Evolutionary conservation across 2,797 vertebrate genomes (phyloP).

Genomic region (Parauchenoglanis ngamensis): DNA sequence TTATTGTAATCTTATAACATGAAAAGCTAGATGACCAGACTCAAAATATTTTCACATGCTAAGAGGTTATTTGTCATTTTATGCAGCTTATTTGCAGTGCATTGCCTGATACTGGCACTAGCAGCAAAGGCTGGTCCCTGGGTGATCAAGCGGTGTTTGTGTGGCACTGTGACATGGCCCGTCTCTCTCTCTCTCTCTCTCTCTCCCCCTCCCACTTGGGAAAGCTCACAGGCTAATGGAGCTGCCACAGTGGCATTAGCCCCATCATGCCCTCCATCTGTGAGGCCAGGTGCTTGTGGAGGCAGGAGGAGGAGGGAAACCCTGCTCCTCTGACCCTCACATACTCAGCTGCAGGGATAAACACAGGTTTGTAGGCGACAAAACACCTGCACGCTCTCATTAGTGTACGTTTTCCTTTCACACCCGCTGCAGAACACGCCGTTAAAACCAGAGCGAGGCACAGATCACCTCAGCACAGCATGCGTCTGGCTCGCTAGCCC

Average conservation of each 20-base stretch:
- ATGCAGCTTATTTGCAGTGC: neutral
- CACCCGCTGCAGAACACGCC: neutral
- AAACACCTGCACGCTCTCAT: slow-evolving; percentile 25
- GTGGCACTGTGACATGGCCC: neutral
- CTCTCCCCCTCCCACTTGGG: slow-evolving; percentile 18
- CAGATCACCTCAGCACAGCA: slow-evolving; percentile 13
- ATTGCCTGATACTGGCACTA: neutral
- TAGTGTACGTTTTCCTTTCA: slow-evolving; percentile 1
- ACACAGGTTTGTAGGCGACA: slow-evolving; percentile 5
- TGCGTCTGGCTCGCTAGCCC: neutral
- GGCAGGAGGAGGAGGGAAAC: slow-evolving; percentile 53
- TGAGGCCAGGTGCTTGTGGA: slow-evolving; percentile 68
- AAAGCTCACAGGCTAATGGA: slow-evolving; percentile 62
- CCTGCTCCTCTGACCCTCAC: slow-evolving; percentile 49
- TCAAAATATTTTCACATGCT: neutral
- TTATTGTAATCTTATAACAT: neutral
- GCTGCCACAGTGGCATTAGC: slow-evolving; percentile 69
- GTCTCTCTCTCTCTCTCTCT: slow-evolving; percentile 3
- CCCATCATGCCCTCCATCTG: slow-evolving; percentile 72
- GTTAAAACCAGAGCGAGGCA: neutral
- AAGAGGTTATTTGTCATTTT: neutral
- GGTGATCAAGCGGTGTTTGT: slow-evolving; percentile 8
- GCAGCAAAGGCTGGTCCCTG: neutral
- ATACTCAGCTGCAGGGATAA: slow-evolving; percentile 8
- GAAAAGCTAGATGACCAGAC: neutral